These are phyloP conservation scores for Drosophila prolongata DNA, from an alignment of 2,888 invertebrate species.

Conservation along the genomic window DNA sequence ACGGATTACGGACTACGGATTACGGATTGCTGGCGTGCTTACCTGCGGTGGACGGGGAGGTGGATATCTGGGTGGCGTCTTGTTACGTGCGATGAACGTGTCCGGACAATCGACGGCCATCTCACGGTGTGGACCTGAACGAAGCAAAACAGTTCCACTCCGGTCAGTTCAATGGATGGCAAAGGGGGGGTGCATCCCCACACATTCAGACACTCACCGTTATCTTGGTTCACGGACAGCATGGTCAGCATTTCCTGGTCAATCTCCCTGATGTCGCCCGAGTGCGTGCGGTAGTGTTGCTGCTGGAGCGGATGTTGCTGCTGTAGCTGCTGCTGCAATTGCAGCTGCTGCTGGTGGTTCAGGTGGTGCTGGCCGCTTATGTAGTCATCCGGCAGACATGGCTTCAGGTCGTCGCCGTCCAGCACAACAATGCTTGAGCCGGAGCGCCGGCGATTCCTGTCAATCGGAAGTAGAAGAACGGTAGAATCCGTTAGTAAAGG, in stretches of 20 bases:
- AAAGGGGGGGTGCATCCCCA: too few species aligned
- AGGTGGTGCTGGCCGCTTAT: slow-evolving; percentile 81
- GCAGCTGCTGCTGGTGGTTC: slow-evolving; percentile 68
- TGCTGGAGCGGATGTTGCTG: slow-evolving; percentile 65
- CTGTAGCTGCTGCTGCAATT: slow-evolving; percentile 57
- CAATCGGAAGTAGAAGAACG: slow-evolving; percentile 19
- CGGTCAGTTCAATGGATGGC: not conserved
- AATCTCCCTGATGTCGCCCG: slow-evolving; percentile 84
- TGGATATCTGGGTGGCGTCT: slow-evolving; percentile 96
- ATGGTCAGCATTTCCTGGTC: slow-evolving; percentile 92
- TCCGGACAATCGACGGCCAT: slow-evolving; percentile 99
- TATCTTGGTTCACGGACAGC: slow-evolving; percentile 88
- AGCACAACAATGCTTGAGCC: slow-evolving; percentile 93
- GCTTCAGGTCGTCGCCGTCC: slow-evolving; percentile 88
- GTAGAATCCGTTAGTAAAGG: not conserved
- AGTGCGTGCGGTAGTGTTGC: slow-evolving; percentile 85
- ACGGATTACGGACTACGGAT: not conserved
- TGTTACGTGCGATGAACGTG: slow-evolving; percentile 94
- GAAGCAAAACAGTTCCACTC: not conserved
- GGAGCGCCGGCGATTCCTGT: slow-evolving; percentile 92
- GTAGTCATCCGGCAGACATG: slow-evolving; percentile 87
- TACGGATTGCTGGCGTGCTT: slow-evolving; percentile 63
- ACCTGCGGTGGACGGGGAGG: slow-evolving; percentile 91
- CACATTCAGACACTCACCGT: slow-evolving; percentile 84
- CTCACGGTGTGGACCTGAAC: slow-evolving; percentile 95